A percentile compares a stretch with the other conserved stretches of the same genome.
phyloP scores from a whole-genome alignment of 1,140 invertebrate species.

The Panagrolaimus sp. region DNA sequence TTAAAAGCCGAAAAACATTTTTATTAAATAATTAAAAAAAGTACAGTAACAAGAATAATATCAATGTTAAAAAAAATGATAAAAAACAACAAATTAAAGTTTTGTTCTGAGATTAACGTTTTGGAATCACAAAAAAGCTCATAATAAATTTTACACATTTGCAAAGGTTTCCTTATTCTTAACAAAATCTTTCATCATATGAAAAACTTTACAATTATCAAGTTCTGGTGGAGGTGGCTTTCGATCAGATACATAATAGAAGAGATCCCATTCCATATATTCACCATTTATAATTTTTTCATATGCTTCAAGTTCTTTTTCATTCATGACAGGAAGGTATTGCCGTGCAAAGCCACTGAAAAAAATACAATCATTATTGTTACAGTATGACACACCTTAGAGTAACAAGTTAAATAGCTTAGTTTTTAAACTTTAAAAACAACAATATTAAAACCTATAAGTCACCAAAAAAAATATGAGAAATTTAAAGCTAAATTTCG shows the following conservation, averaged over 20 bases:
- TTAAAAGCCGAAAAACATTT: too few species aligned
- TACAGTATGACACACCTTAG: background rate
- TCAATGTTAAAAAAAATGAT: background rate
- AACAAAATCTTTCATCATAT: slow-evolving; percentile 21
- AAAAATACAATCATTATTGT: slow-evolving; percentile 19
- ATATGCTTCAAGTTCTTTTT: slow-evolving; percentile 44
- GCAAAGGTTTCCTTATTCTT: background rate
- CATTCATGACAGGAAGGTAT: slow-evolving; percentile 35
- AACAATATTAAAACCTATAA: too few species aligned
- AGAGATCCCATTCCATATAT: slow-evolving; percentile 59
- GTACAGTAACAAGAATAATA: background rate
- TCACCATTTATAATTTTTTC: slow-evolving; percentile 56
- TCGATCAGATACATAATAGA: slow-evolving; percentile 50
- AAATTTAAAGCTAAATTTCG: too few species aligned
- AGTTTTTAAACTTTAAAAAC: background rate
- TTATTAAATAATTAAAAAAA: background rate
- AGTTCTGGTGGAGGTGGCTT: slow-evolving; percentile 37
- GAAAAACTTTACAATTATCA: slow-evolving; percentile 20
- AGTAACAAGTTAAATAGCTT: background rate
- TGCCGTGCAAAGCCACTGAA: slow-evolving; percentile 52
- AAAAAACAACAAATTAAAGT: too few species aligned
- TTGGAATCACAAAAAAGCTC: too few species aligned
- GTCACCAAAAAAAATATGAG: too few species aligned
- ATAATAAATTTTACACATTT: too few species aligned
- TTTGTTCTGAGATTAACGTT: too few species aligned